Base-by-base conservation (phyloP, 2,888 invertebrate species). In the Xylota segnis region DNA sequence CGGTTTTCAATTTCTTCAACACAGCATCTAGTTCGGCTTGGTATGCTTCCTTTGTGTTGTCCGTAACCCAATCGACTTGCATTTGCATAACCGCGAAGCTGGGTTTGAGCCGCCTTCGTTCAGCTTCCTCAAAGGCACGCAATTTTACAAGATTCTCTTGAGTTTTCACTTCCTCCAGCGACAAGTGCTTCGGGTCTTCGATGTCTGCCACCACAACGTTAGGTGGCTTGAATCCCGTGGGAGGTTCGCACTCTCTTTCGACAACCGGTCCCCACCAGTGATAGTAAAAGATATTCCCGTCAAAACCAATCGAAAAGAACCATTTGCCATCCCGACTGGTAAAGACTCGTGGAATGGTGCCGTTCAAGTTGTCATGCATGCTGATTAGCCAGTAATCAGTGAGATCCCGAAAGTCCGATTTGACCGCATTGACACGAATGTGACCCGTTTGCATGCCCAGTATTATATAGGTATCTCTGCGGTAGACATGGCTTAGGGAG, bases 271-370 rank as follows among this genome's bases (percentile, higher is more conserved):
- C 90, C 84, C 94, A 93, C 89, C 95, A 94, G 0, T 90, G 89
- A 89, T 94, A 97, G 0, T 95, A 94, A 90, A 97, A 97, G 65
- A 97, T 93, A 90, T 97, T 96, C 4, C 96, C 96, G 90, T 97
- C 97, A 16, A 93, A 90, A 0, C 97, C 97, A 88, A 95, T 94
- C 0, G 95, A 94, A 75, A 95, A 94, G 6, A 96, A 87, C 83
- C 90, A 91, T 29, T 90, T 89, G 0, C 90, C 89, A 90, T 96
- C 94, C 70, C 92, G 92, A 89, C 95, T 95, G 83, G 95, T 93
- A 76, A 94, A 93, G 71, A 97, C 92, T 76, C 93, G 93, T 0
- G 95, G 94, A 34, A 97, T 94, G 12, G 92, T 93, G 6, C 97
- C 97, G 32, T 95, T 95, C 75, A 94, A 93, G 54, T 94, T 94